A percentile compares a stretch with the other conserved stretches of the same genome.
Evolutionary conservation across 2,888 invertebrate genomes (phyloP).

Genomic region (Ephialtes manifestator): DNA sequence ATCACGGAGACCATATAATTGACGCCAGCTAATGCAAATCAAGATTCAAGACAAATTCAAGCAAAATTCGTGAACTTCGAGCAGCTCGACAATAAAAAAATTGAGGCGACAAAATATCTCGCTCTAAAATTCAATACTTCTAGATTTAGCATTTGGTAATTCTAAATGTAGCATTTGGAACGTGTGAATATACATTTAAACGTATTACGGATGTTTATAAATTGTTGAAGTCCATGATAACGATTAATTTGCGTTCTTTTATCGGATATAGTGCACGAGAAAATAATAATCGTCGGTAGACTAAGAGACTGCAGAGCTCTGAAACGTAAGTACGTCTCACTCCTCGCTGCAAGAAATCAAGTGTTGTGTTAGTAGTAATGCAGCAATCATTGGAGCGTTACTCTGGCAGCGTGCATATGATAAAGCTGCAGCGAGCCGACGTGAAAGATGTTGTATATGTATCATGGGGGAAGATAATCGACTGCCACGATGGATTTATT

Average conservation of each 20-base stretch:
- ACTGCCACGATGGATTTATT: slow-evolving; percentile 36
- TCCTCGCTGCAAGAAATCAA: not conserved
- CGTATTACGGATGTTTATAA: slow-evolving; percentile 3
- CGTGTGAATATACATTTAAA: no score
- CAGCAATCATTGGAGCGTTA: not conserved
- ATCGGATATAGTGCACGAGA: not conserved
- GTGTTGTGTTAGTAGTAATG: not conserved
- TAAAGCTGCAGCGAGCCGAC: not conserved
- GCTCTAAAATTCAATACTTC: no score
- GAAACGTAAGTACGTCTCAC: not conserved
- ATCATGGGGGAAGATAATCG: slow-evolving; percentile 13
- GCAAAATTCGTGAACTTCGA: no score
- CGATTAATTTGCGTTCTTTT: not conserved
- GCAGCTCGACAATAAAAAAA: no score
- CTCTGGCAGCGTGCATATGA: not conserved
- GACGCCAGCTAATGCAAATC: no score
- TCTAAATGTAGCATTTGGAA: no score
- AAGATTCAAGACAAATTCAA: no score
- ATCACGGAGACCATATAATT: no score
- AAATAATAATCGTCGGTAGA: not conserved
- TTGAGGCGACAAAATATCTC: no score
- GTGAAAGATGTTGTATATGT: not conserved
- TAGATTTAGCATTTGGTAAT: no score
- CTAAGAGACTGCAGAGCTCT: not conserved
- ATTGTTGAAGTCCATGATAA: not conserved